Evolutionary conservation across 2,113 vertebrate genomes (phyloP).

Genomic region (Mesocricetus auratus): DNA sequence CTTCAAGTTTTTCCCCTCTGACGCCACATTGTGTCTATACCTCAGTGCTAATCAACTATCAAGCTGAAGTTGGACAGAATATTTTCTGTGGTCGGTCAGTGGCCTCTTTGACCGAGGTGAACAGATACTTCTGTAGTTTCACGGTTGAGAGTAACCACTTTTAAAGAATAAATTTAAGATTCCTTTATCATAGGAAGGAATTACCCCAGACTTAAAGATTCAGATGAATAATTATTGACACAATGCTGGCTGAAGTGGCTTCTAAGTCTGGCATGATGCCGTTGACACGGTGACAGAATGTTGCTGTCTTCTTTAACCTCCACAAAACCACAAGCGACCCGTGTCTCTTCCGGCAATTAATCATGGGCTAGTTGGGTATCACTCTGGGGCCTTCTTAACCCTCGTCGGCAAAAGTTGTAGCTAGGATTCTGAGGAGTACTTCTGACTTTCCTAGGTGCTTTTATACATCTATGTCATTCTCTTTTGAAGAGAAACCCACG

Average conservation of each 20-base stretch:
- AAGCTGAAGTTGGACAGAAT: not conserved
- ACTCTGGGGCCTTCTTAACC: constrained; percentile 44
- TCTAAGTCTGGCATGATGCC: constrained; percentile 53
- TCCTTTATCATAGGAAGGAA: constrained; percentile 25
- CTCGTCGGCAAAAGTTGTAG: constrained; percentile 23
- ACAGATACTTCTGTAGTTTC: not conserved
- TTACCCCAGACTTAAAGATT: constrained; percentile 28
- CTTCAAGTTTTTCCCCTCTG: not conserved
- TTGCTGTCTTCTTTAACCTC: constrained; percentile 66
- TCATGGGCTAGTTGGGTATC: constrained; percentile 45
- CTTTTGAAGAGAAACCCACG: not conserved
- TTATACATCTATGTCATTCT: not conserved
- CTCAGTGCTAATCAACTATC: constrained; percentile 3
- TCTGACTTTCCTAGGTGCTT: not conserved
- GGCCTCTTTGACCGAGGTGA: not conserved
- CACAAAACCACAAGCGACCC: constrained; percentile 72
- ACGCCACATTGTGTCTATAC: not conserved
- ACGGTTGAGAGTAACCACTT: not conserved
- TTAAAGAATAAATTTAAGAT: constrained; percentile 1
- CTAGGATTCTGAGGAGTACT: not conserved
- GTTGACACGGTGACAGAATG: constrained; percentile 42
- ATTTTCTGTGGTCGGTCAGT: not conserved
- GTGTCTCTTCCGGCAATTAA: constrained; percentile 65
- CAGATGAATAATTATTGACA: constrained; percentile 42
- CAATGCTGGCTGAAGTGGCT: not conserved